These are phyloP conservation scores for Dipodomys stephensi DNA, from an alignment of 2,113 vertebrate species.

Conservation along the genomic window DNA sequence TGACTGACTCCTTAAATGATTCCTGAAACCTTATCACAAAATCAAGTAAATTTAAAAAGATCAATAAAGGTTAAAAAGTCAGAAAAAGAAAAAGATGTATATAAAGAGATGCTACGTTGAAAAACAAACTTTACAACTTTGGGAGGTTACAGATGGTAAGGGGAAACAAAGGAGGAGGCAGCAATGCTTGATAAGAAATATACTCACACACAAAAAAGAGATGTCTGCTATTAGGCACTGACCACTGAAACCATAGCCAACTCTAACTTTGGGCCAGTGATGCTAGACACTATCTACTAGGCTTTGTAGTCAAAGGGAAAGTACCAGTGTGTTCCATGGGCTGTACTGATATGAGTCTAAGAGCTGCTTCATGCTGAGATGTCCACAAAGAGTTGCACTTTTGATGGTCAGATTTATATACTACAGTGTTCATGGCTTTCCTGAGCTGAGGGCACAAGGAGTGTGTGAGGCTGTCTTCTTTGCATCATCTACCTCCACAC, in stretches of 20 bases:
- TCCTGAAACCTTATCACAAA: neutral
- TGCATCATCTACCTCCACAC: accelerated
- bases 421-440: accelerated
- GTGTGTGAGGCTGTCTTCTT: neutral
- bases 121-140: too few relatives aligned
- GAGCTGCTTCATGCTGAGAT: neutral
- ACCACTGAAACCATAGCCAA: neutral
- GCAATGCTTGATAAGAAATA: too few relatives aligned
- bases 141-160: too few relatives aligned
- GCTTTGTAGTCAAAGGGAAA: neutral
- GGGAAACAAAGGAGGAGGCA: too few relatives aligned
- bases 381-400: neutral
- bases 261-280: neutral
- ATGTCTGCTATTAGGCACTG: neutral
- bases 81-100: neutral
- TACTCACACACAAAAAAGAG: too few relatives aligned
- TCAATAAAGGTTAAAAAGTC: neutral
- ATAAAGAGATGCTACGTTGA: too few relatives aligned
- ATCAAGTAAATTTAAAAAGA: constrained; percentile 27
- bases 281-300: too few relatives aligned
- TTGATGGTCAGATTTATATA: accelerated
- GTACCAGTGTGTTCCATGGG: accelerated
- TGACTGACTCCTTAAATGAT: neutral
- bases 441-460: neutral
- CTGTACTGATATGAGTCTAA: neutral